Base-by-base conservation (phyloP, 2,797 vertebrate genomes). In the Crocidura indochinensis region DNA sequence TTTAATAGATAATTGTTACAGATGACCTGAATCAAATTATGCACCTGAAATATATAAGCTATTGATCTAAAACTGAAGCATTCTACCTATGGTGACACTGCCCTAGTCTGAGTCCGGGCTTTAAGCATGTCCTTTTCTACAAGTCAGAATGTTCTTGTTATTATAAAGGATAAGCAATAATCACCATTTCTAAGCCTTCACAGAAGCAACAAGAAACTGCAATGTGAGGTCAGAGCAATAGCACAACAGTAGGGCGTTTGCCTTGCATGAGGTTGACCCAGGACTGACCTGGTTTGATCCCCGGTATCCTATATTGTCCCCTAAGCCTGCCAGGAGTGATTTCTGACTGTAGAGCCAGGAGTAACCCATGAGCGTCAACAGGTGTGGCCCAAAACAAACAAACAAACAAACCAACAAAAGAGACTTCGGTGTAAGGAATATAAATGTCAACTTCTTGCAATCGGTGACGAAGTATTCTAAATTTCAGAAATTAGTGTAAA, bases 381-480 rank as follows among this genome's bases (percentile, higher is more conserved):
- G n/a, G n/a, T n/a, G n/a, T n/a, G n/a, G n/a, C n/a, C n/a, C n/a
- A n/a, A n/a, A n/a, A n/a, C n/a, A n/a, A n/a, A n/a, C n/a, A n/a
- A n/a, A n/a, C n/a, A n/a, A n/a, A n/a, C n/a, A n/a, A n/a, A n/a
- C n/a, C n/a, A n/a, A n/a, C n/a, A n/a, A n/a, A n/a, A n/a, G n/a
- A n/a, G n/a, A n/a, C n/a, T n/a, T n/a, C n/a, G n/a, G n/a, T 92
- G 84, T 91, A 78, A 84, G 89, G 24, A 2, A 74, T 65, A 89
- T 95, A 97, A 82, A 72, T 94, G 83, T 71, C 64, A 95, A 79
- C 78, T 78, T 62, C 92, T 94, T 87, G 8, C 81, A 75, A 11
- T 3, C 44, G 31, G 10, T 86, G 89, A 56, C 87, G 60, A 20
- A 78, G 88, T 19, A 27, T 95, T 90, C 2, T 65, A 88, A 85